These are phyloP conservation scores for Agapornis canus DNA, from an alignment of 2,797 vertebrate genomes.

Conservation along the genomic window DNA sequence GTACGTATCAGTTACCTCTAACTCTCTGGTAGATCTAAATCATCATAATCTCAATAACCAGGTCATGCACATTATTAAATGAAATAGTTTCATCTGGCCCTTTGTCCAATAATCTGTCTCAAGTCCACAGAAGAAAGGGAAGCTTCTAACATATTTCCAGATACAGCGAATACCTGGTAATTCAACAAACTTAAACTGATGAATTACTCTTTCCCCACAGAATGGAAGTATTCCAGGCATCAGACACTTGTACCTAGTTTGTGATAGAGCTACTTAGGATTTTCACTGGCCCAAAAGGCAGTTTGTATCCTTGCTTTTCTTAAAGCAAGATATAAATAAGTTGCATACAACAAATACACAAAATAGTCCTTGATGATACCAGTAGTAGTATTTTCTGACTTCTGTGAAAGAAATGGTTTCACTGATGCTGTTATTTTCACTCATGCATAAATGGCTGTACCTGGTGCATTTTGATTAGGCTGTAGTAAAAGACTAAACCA, in stretches of 20 bases:
- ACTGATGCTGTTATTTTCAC: background rate
- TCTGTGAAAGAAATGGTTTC: background rate
- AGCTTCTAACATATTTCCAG: background rate
- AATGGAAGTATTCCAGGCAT: background rate
- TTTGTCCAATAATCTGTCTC: background rate
- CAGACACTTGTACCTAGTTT: background rate
- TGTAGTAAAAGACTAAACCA: background rate
- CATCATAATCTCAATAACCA: background rate
- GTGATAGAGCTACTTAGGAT: background rate
- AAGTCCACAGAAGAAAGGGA: background rate
- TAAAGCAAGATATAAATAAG: background rate
- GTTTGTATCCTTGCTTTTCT: background rate
- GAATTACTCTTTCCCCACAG: background rate
- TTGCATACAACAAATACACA: background rate
- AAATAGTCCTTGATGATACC: background rate
- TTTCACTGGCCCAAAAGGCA: background rate
- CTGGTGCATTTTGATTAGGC: background rate
- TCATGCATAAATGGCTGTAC: background rate
- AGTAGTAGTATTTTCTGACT: background rate
- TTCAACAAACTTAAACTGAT: background rate
- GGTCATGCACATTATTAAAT: background rate
- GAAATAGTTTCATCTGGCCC: background rate
- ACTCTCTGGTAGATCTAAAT: background rate
- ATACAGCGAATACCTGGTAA: background rate
- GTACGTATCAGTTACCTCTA: background rate